Evolutionary conservation across 64 coral and sea anemone genomes (phyloP).

Genomic region (Dendrophyllia cribrosa): DNA sequence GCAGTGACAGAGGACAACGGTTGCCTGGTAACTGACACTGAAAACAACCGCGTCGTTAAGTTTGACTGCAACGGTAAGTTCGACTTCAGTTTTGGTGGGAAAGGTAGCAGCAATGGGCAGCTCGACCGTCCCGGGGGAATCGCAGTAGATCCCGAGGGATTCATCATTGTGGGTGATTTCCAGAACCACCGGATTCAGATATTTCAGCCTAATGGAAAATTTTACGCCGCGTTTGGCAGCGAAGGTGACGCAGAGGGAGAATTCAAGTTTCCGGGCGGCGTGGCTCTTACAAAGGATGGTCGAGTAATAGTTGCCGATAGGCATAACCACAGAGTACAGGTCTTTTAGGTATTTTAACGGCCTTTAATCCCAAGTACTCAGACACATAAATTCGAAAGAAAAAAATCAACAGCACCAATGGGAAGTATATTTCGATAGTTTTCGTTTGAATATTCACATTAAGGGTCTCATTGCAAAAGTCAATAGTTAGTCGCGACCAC

Average conservation of each 20-base stretch:
- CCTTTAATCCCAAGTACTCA: neutral
- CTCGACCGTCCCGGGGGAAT: slow-evolving; percentile 90
- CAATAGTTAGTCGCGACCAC: no score
- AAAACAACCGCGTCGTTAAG: slow-evolving; percentile 92
- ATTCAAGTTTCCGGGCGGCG: slow-evolving; percentile 88
- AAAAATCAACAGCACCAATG: neutral
- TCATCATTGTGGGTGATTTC: slow-evolving; percentile 86
- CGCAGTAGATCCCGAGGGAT: slow-evolving; percentile 84
- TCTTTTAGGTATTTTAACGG: slow-evolving; percentile 34
- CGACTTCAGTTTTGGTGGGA: slow-evolving; percentile 69
- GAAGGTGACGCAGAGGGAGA: slow-evolving; percentile 84
- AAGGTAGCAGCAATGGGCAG: slow-evolving; percentile 66
- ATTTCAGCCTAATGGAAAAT: slow-evolving; percentile 73
- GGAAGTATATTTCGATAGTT: neutral
- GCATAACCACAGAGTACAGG: slow-evolving; percentile 92
- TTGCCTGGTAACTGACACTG: slow-evolving; percentile 91
- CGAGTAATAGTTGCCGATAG: slow-evolving; percentile 91
- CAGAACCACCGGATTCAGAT: slow-evolving; percentile 91
- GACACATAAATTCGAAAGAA: neutral
- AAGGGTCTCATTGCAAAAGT: no score
- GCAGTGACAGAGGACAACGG: slow-evolving; percentile 76
- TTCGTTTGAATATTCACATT: no score
- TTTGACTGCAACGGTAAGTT: slow-evolving; percentile 75
- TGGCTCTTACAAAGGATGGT: slow-evolving; percentile 81
- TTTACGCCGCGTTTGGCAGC: slow-evolving; percentile 86